A percentile compares a stretch with the other conserved stretches of the same genome.
Evolutionary conservation across 2,797 vertebrate species (phyloP).

Genomic region (Dryobates pubescens): DNA sequence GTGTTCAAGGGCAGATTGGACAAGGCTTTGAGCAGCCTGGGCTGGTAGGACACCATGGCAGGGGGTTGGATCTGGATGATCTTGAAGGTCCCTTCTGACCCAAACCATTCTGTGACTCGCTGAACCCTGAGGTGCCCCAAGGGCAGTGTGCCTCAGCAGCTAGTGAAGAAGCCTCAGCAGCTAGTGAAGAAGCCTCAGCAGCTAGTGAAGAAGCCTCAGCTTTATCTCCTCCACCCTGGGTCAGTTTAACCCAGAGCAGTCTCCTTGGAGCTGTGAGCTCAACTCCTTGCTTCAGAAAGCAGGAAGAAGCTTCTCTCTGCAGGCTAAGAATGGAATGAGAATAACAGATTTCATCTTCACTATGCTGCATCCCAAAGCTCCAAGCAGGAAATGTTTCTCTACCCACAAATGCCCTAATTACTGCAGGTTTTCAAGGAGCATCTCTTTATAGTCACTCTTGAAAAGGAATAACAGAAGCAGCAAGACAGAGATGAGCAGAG

Average conservation of each 20-base stretch:
- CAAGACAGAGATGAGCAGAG: not conserved
- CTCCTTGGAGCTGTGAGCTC: not conserved
- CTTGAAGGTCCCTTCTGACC: too few relatives aligned
- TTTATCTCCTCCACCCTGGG: not conserved
- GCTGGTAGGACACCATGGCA: too few relatives aligned
- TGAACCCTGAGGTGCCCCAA: not conserved
- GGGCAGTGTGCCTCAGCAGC: not conserved
- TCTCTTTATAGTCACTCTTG: not conserved
- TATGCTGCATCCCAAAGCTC: not conserved
- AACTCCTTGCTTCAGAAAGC: not conserved
- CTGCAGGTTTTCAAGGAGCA: not conserved
- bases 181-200: not conserved
- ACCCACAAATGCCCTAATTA: conserved; percentile 51
- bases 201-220: not conserved
- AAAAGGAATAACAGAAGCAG: not conserved
- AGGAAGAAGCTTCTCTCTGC: conserved; percentile 18
- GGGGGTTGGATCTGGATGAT: too few relatives aligned
- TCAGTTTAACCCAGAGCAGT: not conserved
- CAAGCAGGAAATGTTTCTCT: conserved; percentile 61
- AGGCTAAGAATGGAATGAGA: conserved; percentile 3
- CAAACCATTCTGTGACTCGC: too few relatives aligned
- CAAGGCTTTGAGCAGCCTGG: too few relatives aligned
- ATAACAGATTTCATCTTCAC: not conserved
- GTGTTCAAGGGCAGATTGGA: too few relatives aligned
- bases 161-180: not conserved